A percentile compares a stretch with the other conserved stretches of the same genome.
Conservation (phyloP, 2,888 invertebrate genomes). For the Salpingus planirostris region DNA sequence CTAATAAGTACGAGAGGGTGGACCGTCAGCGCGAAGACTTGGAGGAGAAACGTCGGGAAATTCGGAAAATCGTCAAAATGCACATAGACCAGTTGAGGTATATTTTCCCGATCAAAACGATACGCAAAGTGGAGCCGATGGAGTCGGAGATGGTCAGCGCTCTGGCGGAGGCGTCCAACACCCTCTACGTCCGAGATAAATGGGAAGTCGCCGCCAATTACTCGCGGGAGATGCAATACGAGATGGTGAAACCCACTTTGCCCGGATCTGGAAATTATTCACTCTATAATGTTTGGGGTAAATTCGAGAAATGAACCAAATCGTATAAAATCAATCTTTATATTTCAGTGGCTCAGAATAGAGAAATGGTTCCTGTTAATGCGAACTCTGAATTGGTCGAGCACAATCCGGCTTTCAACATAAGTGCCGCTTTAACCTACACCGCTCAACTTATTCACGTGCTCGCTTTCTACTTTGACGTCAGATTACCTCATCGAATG, state of each 20-base stretch:
- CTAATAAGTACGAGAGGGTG: conserved; percentile 45
- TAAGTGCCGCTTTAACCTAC: conserved; percentile 75
- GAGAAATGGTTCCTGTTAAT: conserved; percentile 43
- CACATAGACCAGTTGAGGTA: conserved; percentile 56
- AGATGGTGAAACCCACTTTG: conserved; percentile 74
- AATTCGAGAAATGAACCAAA: conserved; percentile 19
- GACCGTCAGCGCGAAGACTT: no score
- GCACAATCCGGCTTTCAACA: conserved; percentile 61
- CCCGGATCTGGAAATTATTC: conserved; percentile 79
- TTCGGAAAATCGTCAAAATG: conserved; percentile 49
- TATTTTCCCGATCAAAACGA: conserved; percentile 58
- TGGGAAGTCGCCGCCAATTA: conserved; percentile 68
- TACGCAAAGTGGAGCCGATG: conserved; percentile 32
- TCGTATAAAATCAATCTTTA: not conserved
- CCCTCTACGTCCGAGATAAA: conserved; percentile 68
- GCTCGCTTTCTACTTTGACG: conserved; percentile 74
- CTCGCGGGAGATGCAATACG: conserved; percentile 61
- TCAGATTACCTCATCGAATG: conserved; percentile 67
- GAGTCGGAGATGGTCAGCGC: conserved; percentile 34
- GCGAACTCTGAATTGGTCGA: conserved; percentile 50
- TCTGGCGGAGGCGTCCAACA: conserved; percentile 64
- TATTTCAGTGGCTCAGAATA: conserved; percentile 48
- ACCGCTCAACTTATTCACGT: conserved; percentile 77
- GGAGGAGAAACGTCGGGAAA: conserved; percentile 44
- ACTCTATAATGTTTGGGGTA: conserved; percentile 69